phyloP scores from a whole-genome alignment of 2,113 vertebrate species.

The Motacilla alba region DNA sequence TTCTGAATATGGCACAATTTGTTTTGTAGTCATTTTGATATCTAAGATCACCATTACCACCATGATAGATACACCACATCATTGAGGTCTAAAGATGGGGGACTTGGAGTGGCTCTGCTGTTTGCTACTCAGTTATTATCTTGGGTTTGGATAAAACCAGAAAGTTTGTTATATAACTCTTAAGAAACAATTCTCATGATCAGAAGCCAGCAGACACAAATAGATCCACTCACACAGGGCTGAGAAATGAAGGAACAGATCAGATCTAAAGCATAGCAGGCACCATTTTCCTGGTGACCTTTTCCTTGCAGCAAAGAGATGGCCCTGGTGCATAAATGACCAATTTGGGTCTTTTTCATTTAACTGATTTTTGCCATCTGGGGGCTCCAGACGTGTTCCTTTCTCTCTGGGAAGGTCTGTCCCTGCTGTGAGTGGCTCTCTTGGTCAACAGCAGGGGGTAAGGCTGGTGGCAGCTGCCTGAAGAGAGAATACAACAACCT shows the following conservation, averaged over 20 bases:
- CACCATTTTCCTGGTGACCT: conserved; percentile 5
- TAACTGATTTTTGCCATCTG: conserved; percentile 15
- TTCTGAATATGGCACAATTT: background rate
- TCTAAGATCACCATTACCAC: background rate
- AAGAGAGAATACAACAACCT: conserved; percentile 37
- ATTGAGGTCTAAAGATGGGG: background rate
- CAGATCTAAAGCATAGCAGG: conserved; percentile 51
- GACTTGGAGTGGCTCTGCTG: background rate
- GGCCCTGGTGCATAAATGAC: conserved; percentile 26
- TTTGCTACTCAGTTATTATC: background rate
- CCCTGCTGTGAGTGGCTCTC: conserved; percentile 29
- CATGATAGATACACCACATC: background rate
- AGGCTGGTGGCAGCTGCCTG: conserved; percentile 25
- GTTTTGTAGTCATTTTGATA: background rate
- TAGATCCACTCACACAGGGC: conserved; percentile 1
- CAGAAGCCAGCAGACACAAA: conserved; percentile 20
- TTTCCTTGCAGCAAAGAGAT: background rate
- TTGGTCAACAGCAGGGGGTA: conserved; percentile 48
- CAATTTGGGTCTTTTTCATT: background rate
- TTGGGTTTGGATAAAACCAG: background rate
- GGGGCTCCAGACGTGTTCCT: background rate
- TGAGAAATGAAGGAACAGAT: conserved; percentile 36
- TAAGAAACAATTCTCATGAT: conserved; percentile 12
- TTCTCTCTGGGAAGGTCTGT: conserved; percentile 5
- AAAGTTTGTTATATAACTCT: background rate